phyloP scores from a whole-genome alignment of 1,140 invertebrate genomes.

The Rhizoglyphus robini region DNA sequence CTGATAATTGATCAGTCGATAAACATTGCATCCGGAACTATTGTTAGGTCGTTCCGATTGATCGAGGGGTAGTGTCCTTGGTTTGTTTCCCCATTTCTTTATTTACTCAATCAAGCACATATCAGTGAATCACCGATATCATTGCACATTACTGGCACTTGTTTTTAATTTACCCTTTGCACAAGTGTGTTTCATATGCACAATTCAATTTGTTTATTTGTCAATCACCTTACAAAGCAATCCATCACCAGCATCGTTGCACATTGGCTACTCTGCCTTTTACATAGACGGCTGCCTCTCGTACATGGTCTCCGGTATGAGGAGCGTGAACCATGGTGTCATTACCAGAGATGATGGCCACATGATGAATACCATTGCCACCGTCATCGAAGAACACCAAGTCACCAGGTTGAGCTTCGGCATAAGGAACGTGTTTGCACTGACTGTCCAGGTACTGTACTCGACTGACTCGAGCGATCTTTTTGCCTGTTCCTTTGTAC shows the following conservation, averaged over 20 bases:
- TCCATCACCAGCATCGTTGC: conserved; percentile 3
- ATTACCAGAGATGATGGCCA: conserved; percentile 2
- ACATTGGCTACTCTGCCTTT: background rate
- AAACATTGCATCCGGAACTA: too few species aligned
- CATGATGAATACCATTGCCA: background rate
- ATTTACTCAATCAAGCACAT: too few species aligned
- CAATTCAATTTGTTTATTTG: too few species aligned
- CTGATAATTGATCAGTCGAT: too few species aligned
- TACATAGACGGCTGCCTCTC: background rate
- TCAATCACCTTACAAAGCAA: too few species aligned
- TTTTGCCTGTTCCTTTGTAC: conserved; percentile 10
- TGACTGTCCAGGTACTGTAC: background rate
- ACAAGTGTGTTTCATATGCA: too few species aligned
- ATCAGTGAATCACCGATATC: too few species aligned
- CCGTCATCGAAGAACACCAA: conserved; percentile 8
- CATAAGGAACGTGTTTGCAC: conserved; percentile 13
- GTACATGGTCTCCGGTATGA: background rate
- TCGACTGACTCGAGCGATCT: background rate
- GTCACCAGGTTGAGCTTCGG: conserved; percentile 1
- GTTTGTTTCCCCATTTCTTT: too few species aligned
- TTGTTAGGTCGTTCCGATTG: too few species aligned
- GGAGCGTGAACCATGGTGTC: conserved; percentile 14
- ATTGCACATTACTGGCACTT: too few species aligned
- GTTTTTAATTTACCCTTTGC: too few species aligned
- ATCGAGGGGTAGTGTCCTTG: too few species aligned